These are phyloP conservation scores for Grammomys surdaster DNA, from an alignment of 2,113 vertebrate genomes.

Conservation along the genomic window DNA sequence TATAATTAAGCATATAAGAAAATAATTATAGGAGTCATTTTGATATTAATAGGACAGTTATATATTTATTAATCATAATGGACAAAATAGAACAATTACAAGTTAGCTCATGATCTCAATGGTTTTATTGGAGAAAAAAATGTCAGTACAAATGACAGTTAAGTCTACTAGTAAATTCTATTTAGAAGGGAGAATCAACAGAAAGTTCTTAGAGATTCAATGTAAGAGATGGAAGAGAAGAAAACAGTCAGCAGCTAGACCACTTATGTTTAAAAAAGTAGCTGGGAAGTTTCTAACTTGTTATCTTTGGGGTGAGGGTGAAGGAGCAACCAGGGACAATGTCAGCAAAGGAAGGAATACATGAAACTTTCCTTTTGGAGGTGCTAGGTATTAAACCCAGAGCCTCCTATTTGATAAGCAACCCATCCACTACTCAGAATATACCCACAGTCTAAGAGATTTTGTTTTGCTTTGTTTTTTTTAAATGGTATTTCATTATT, in stretches of 20 bases:
- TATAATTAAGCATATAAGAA: constrained; percentile 51
- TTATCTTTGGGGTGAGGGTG: neutral
- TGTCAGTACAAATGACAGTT: constrained; percentile 3
- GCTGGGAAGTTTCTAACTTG: neutral
- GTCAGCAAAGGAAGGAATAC: neutral
- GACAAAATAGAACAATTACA: constrained; percentile 41
- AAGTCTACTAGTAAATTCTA: constrained; percentile 6
- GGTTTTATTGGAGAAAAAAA: constrained; percentile 37
- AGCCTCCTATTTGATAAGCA: neutral
- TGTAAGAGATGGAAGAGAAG: neutral
- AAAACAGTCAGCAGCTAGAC: neutral
- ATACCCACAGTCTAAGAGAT: neutral
- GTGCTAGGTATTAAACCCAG: neutral
- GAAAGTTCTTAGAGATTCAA: neutral
- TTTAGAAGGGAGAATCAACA: constrained; percentile 10
- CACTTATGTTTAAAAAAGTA: neutral
- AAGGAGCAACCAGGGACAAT: neutral
- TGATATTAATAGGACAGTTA: neutral
- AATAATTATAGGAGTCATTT: constrained; percentile 48
- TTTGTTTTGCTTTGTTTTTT: neutral
- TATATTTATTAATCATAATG: neutral
- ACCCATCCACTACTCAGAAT: neutral
- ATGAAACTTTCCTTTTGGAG: neutral
- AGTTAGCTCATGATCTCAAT: constrained; percentile 27
- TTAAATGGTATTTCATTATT: neutral